A percentile compares a stretch with the other conserved stretches of the same genome.
phyloP scores from a whole-genome alignment of 1,140 invertebrate species.

The Zaprionus nigranus region DNA sequence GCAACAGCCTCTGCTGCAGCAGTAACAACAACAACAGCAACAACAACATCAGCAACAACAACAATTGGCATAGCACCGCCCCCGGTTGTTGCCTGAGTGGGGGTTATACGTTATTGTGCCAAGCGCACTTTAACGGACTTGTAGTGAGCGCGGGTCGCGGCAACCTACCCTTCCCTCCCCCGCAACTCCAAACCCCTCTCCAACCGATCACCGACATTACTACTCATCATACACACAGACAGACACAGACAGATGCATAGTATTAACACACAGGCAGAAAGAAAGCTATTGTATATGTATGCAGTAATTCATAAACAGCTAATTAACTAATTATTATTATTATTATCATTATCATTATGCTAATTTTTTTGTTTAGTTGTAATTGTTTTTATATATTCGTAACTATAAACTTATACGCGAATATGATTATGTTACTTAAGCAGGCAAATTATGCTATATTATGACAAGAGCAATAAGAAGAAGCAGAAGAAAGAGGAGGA shows the following conservation, averaged over 20 bases:
- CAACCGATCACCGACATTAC: constrained; percentile 1
- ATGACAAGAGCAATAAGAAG: constrained; percentile 30
- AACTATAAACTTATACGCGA: constrained; percentile 22
- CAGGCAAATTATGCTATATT: constrained; percentile 5
- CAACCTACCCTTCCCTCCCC: constrained; percentile 6
- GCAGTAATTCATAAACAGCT: constrained; percentile 5
- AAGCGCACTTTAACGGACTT: constrained; percentile 79
- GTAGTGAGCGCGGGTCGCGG: constrained; percentile 77
- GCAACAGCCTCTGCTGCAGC: constrained; percentile 19
- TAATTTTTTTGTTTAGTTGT: constrained; percentile 31
- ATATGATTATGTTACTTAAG: constrained; percentile 47
- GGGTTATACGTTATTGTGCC: constrained; percentile 83
- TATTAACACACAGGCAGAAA: constrained; percentile 54
- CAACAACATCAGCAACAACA: constrained; percentile 31
- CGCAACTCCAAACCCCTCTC: neutral
- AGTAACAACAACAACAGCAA: constrained; percentile 16
- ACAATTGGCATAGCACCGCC: constrained; percentile 72
- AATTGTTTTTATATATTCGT: constrained; percentile 42
- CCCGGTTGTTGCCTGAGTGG: constrained; percentile 84
- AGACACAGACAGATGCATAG: constrained; percentile 58
- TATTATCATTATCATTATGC: constrained; percentile 1
- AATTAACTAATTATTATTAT: constrained; percentile 10
- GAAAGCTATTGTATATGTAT: constrained; percentile 52
- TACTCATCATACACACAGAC: constrained; percentile 17
- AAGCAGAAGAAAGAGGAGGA: neutral